Percentiles rank a stretch among this genome's conserved stretches.
Evolutionary conservation across 2,113 vertebrate species (phyloP).

Genomic region (Mobula hypostoma): DNA sequence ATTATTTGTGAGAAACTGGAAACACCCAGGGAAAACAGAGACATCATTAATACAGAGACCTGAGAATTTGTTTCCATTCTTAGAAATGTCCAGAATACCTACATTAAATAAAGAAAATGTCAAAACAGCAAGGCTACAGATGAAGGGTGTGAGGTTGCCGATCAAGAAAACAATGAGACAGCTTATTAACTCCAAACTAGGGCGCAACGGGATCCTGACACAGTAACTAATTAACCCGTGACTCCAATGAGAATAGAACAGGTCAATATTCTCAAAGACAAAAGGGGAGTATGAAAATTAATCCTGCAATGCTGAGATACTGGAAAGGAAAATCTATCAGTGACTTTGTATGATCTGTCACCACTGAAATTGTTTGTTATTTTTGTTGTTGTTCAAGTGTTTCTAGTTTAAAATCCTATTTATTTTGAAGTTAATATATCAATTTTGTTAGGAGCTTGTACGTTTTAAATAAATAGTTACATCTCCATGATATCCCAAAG

Average conservation of each 20-base stretch:
- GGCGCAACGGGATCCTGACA: not conserved
- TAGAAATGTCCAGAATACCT: not conserved
- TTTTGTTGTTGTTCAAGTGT: not conserved
- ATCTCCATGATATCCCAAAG: not conserved
- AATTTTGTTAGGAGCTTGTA: not conserved
- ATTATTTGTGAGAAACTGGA: not conserved
- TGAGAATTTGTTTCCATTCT: not conserved
- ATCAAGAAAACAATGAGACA: not conserved
- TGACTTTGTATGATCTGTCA: not conserved
- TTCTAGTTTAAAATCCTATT: not conserved
- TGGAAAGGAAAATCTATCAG: not conserved
- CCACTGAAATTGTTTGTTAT: not conserved
- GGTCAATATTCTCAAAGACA: not conserved
- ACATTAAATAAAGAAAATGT: not conserved
- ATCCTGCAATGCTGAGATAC: not conserved
- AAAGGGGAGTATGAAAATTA: not conserved
- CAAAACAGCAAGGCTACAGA: not conserved
- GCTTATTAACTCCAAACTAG: not conserved
- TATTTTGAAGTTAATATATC: not conserved
- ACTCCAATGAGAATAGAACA: no score
- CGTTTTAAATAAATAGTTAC: not conserved
- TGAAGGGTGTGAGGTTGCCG: not conserved
- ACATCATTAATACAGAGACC: not conserved
- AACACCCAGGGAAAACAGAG: not conserved
- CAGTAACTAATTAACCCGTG: not conserved